A percentile compares a stretch with the other conserved stretches of the same genome.
Conservation (phyloP, 2,888 invertebrate genomes). For the Stomorhina lunata region DNA sequence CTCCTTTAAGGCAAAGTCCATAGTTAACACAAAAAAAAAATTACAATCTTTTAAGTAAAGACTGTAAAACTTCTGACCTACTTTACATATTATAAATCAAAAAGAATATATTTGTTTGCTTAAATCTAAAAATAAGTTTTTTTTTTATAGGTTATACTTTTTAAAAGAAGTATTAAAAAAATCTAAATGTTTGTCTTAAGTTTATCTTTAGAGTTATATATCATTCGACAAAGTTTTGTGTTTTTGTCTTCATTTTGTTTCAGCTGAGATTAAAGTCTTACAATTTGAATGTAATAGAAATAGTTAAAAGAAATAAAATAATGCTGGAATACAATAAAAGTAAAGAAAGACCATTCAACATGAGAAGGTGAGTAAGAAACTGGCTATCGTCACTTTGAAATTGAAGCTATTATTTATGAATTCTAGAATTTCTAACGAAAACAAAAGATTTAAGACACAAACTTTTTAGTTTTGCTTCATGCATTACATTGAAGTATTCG, state of each 20-base stretch:
- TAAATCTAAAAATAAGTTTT: conserved; percentile 6
- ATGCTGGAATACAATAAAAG: background rate
- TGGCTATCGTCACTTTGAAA: conserved; percentile 15
- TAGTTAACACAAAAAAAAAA: background rate
- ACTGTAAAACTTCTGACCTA: conserved; percentile 51
- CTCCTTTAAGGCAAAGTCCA: background rate
- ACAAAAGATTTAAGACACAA: conserved; percentile 45
- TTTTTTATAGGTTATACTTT: conserved; percentile 43
- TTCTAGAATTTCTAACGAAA: background rate
- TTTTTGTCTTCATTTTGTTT: conserved; percentile 20
- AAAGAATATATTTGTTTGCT: too few species aligned
- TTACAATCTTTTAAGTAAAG: conserved; percentile 10
- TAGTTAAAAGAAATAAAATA: background rate
- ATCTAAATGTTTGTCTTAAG: conserved; percentile 31
- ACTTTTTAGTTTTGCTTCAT: background rate
- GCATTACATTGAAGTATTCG: background rate
- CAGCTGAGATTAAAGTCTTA: background rate
- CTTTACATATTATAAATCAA: conserved; percentile 47
- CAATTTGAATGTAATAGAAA: background rate
- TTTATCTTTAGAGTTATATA: conserved; percentile 53
- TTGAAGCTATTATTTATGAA: background rate
- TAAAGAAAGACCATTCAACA: background rate
- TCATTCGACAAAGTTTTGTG: conserved; percentile 50
- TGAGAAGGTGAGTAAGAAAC: background rate
- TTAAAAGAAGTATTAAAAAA: background rate